These are phyloP conservation scores for Apomyelois bistriatella DNA, from an alignment of 2,888 invertebrate genomes.

Conservation along the genomic window DNA sequence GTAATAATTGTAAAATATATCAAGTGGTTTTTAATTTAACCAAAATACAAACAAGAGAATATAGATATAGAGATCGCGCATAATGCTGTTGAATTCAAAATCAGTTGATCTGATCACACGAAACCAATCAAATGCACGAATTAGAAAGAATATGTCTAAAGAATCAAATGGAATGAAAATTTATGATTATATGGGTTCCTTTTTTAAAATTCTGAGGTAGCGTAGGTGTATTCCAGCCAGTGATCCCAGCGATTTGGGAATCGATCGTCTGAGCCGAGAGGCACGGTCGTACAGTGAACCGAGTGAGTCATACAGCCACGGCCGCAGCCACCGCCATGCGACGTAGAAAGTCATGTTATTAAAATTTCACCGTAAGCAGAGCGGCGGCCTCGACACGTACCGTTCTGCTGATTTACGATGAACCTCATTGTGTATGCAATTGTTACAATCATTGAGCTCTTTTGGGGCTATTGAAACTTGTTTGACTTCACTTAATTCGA, in stretches of 20 bases:
- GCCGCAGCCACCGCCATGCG: conserved; percentile 25
- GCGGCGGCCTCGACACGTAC: conserved; percentile 44
- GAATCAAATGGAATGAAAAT: too few species aligned
- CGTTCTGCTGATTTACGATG: conserved; percentile 48
- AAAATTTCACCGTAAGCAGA: conserved; percentile 74
- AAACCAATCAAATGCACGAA: too few species aligned
- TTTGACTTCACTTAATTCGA: background rate
- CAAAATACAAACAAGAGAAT: too few species aligned
- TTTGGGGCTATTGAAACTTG: background rate
- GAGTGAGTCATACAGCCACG: conserved; percentile 27
- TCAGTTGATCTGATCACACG: too few species aligned
- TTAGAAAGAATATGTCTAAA: too few species aligned
- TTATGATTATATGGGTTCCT: too few species aligned
- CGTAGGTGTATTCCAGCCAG: too few species aligned
- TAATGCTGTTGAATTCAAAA: too few species aligned
- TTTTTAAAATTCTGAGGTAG: too few species aligned
- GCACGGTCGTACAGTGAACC: conserved; percentile 48
- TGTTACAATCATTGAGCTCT: conserved; percentile 12
- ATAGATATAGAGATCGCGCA: too few species aligned
- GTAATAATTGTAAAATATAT: too few species aligned
- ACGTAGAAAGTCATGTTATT: conserved; percentile 72
- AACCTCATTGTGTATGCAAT: conserved; percentile 21
- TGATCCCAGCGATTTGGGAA: conserved; percentile 14
- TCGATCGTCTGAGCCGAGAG: conserved; percentile 24
- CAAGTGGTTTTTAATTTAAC: too few species aligned